Conservation (phyloP, 2,888 invertebrate species). For the Arge pagana region DNA sequence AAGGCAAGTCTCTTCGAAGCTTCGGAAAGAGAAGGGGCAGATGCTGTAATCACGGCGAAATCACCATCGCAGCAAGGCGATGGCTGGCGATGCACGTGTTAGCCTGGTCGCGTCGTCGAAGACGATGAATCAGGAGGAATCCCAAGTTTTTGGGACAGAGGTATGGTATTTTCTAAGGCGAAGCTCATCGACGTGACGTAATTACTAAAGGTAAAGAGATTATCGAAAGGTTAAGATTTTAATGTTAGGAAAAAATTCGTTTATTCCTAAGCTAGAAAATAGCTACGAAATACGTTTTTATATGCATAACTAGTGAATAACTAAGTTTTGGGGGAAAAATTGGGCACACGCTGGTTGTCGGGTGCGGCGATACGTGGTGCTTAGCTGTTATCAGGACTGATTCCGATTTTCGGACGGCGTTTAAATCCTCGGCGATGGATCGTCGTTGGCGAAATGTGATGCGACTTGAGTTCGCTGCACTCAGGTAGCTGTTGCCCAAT, state of each 20-base stretch:
- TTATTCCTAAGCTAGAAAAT: slow-evolving; percentile 4
- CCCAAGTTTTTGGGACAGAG: slow-evolving; percentile 8
- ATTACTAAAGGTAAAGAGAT: slow-evolving; percentile 6
- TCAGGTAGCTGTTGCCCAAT: slow-evolving; percentile 7
- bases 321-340: too few species aligned
- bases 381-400: neutral
- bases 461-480: too few species aligned
- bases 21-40: slow-evolving; percentile 47
- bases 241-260: slow-evolving; percentile 15
- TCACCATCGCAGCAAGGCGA: slow-evolving; percentile 48
- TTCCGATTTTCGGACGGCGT: too few species aligned
- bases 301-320: too few species aligned
- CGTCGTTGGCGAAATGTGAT: too few species aligned
- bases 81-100: slow-evolving; percentile 50
- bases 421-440: too few species aligned
- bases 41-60: slow-evolving; percentile 46
- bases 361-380: neutral
- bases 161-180: slow-evolving; percentile 12
- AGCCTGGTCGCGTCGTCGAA: slow-evolving; percentile 28
- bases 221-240: slow-evolving; percentile 15
- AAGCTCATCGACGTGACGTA: slow-evolving; percentile 17
- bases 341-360: neutral
- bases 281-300: slow-evolving; percentile 2
- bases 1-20: slow-evolving; percentile 51
- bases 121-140: neutral